These are phyloP conservation scores for Tympanoctomys barrerae DNA, from an alignment of 2,797 vertebrate species.

Conservation along the genomic window DNA sequence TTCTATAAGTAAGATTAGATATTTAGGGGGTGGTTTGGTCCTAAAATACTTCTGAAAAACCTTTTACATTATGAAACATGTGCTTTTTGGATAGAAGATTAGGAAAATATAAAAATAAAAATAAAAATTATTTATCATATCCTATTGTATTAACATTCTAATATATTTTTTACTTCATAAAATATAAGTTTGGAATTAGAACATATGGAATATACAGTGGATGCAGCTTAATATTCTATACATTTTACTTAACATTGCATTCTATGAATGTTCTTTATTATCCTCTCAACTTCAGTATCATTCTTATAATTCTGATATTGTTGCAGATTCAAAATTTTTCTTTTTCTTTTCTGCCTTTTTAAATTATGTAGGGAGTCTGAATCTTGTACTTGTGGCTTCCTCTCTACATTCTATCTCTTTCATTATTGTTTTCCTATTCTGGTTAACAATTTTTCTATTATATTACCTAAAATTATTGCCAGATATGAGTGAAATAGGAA, in stretches of 20 bases:
- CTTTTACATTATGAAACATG: neutral
- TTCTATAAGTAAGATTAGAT: neutral
- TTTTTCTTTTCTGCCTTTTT: neutral
- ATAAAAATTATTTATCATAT: neutral
- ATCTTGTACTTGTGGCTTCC: neutral
- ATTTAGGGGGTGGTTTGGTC: neutral
- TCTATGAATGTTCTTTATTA: neutral
- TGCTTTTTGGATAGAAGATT: neutral
- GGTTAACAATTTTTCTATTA: neutral
- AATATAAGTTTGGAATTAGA: neutral
- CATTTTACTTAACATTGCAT: neutral
- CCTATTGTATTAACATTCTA: neutral
- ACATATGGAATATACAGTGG: neutral
- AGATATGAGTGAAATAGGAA: neutral
- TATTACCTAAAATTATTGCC: neutral
- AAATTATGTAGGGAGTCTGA: neutral
- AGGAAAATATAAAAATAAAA: neutral
- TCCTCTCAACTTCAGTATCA: neutral
- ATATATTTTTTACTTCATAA: neutral
- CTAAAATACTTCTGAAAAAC: neutral
- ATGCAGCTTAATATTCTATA: neutral
- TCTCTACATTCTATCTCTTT: neutral
- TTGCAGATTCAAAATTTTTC: neutral
- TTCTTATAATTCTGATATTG: neutral
- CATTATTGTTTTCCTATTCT: neutral